These are phyloP conservation scores for Porites cylindrica DNA, from an alignment of 92 coral and sea anemone species.

Conservation along the genomic window DNA sequence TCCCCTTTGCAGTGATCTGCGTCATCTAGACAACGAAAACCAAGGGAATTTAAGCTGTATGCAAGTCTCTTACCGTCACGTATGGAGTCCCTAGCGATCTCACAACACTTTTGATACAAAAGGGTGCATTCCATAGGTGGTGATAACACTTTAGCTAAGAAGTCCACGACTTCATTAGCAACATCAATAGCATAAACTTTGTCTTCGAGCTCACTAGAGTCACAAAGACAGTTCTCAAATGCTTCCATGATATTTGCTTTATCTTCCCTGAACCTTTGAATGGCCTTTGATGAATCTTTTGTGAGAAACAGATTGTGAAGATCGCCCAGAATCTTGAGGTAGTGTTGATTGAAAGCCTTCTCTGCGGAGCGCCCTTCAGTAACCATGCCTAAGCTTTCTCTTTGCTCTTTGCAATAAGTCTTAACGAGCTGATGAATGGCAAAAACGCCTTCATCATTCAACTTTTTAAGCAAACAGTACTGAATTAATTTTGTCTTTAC, in stretches of 20 bases:
- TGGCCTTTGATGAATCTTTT: slow-evolving; percentile 11
- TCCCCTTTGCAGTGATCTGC: background rate
- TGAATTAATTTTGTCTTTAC: slow-evolving; percentile 3
- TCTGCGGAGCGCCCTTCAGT: slow-evolving; percentile 11
- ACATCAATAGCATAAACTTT: background rate
- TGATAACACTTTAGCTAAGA: slow-evolving; percentile 23
- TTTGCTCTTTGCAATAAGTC: background rate
- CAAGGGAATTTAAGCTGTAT: slow-evolving; percentile 8
- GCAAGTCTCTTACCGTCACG: slow-evolving; percentile 16
- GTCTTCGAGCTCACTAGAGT: background rate
- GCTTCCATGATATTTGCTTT: slow-evolving; percentile 23
- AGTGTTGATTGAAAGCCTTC: background rate
- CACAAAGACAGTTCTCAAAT: slow-evolving; percentile 3
- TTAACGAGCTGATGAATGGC: background rate
- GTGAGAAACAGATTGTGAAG: background rate
- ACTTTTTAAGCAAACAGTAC: background rate
- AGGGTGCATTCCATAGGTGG: slow-evolving; percentile 2
- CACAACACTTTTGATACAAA: slow-evolving; percentile 15
- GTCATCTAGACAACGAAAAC: slow-evolving; percentile 12
- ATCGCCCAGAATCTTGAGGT: background rate
- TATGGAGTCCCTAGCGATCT: background rate
- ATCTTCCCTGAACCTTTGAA: background rate
- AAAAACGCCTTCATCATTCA: background rate
- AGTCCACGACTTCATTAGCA: slow-evolving; percentile 22
- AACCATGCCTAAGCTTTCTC: background rate